Evolutionary conservation across 2,113 vertebrate species (phyloP).

Genomic region (Cochlearius cochlearius): DNA sequence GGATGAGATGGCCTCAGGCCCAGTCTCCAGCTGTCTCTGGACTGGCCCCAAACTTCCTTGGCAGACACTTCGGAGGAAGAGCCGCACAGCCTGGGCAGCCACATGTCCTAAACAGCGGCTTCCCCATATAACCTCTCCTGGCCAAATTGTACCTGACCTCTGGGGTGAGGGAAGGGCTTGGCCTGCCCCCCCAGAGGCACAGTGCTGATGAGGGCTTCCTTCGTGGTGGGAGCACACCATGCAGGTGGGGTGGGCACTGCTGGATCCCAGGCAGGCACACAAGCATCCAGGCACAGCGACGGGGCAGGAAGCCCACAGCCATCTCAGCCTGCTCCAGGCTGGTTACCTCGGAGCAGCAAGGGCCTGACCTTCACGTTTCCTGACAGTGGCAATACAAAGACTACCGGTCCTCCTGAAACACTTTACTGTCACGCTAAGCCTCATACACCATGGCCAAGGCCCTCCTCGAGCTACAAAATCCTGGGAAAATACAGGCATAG

Average conservation of each 20-base stretch:
- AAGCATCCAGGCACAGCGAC: neutral
- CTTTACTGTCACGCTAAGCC: neutral
- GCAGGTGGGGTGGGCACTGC: neutral
- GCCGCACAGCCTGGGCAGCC: neutral
- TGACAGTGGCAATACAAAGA: neutral
- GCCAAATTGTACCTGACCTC: neutral
- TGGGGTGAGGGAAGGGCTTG: neutral
- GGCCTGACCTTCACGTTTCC: neutral
- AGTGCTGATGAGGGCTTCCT: neutral
- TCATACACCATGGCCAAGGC: neutral
- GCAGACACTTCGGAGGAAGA: neutral
- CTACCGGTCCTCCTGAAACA: neutral
- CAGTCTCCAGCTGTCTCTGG: neutral
- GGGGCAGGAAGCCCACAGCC: neutral
- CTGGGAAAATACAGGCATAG: neutral
- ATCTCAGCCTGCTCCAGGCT: neutral
- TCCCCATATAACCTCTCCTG: neutral
- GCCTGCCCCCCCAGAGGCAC: fast-evolving
- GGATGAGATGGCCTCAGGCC: neutral
- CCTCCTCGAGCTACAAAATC: neutral
- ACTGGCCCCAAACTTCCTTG: neutral
- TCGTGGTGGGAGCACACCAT: fast-evolving
- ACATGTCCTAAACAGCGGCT: fast-evolving
- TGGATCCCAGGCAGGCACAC: neutral
- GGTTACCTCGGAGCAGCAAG: neutral